These are phyloP conservation scores for Helarctos malayanus DNA, from an alignment of 2,797 vertebrate genomes.

Conservation along the genomic window DNA sequence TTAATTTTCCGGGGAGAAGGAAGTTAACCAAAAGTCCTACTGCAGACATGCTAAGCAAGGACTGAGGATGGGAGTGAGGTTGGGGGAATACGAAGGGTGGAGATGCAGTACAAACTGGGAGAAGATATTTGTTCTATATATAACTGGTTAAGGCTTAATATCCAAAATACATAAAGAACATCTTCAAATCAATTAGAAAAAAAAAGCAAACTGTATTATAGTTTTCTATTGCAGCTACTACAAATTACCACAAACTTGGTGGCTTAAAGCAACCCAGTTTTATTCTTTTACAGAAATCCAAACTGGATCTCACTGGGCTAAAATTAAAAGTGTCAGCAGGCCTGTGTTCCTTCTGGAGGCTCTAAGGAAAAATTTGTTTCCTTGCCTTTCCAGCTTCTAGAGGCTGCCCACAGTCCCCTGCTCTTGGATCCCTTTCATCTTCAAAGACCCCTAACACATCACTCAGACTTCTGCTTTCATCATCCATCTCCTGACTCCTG, in stretches of 20 bases:
- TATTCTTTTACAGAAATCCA: neutral
- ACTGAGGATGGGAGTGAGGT: neutral
- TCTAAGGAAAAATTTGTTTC: neutral
- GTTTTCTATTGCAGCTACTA: neutral
- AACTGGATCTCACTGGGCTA: slow-evolving; percentile 7
- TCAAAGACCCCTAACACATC: neutral
- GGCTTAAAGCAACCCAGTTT: neutral
- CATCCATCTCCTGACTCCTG: neutral
- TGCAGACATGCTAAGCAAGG: neutral
- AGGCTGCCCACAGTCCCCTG: neutral
- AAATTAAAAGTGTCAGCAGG: neutral
- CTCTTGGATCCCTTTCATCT: neutral
- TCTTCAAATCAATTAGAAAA: neutral
- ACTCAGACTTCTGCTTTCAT: neutral
- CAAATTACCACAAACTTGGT: neutral
- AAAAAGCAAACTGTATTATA: neutral
- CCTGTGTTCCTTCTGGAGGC: neutral
- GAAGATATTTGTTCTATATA: neutral
- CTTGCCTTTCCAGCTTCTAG: neutral
- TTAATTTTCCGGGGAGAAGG: slow-evolving; percentile 2
- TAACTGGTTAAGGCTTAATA: neutral
- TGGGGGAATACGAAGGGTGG: neutral
- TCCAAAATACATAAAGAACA: neutral
- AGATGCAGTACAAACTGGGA: neutral
- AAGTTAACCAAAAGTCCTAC: slow-evolving; percentile 17